Evolutionary conservation across 2,113 vertebrate genomes (phyloP).

Genomic region (Pachyramphus minor): DNA sequence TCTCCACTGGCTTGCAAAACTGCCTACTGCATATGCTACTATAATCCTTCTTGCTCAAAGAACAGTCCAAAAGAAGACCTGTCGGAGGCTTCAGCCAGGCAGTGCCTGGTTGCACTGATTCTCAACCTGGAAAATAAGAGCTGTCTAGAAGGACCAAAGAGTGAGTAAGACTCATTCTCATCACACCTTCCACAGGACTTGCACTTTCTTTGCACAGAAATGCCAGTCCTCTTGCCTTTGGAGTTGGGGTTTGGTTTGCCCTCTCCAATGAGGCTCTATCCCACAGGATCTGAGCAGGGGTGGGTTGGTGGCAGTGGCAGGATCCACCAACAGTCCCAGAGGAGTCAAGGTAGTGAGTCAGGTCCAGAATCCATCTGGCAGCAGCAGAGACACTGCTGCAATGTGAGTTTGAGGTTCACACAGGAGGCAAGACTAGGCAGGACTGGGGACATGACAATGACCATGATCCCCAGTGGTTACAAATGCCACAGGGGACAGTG

Average conservation of each 20-base stretch:
- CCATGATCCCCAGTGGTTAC: not conserved
- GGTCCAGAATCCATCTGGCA: not conserved
- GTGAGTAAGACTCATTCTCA: not conserved
- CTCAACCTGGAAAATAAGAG: not conserved
- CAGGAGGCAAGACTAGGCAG: not conserved
- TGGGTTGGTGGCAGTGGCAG: not conserved
- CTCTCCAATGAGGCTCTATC: accelerated
- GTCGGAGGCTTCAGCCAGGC: not conserved
- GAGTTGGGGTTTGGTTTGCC: not conserved
- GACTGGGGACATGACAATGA: accelerated
- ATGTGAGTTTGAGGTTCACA: not conserved
- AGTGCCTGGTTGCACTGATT: accelerated
- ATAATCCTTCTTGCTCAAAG: not conserved
- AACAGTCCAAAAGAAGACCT: not conserved
- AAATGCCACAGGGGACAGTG: not conserved
- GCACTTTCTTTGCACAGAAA: not conserved
- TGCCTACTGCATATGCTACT: not conserved
- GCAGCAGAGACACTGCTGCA: not conserved
- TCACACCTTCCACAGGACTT: not conserved
- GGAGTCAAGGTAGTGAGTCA: not conserved
- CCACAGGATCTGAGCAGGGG: not conserved
- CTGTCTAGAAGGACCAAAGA: not conserved
- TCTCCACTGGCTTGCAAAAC: not conserved
- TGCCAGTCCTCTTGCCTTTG: not conserved
- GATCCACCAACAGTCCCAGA: not conserved